Conservation (phyloP, 92 coral and sea anemone genomes). For the Desmophyllum pertusum region DNA sequence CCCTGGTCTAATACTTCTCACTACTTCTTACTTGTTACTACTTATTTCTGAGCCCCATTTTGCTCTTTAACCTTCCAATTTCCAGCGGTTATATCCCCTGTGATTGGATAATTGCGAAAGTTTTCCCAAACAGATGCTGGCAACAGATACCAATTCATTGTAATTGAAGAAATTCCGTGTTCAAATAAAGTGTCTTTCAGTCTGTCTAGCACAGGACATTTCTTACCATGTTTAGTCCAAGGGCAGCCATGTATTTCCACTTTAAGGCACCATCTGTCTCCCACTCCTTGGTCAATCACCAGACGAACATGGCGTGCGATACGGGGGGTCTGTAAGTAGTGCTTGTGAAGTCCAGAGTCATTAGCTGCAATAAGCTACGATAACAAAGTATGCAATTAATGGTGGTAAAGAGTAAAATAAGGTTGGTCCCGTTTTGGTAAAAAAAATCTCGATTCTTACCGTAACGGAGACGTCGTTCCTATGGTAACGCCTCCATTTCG, state of each 20-base stretch:
- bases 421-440: background rate
- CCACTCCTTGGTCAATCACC: constrained; percentile 68
- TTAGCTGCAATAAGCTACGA: constrained; percentile 55
- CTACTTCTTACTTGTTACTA: too few species aligned
- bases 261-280: constrained; percentile 78
- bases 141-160: too few species aligned
- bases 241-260: constrained; percentile 90
- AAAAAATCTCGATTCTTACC: constrained; percentile 50
- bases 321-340: constrained; percentile 73
- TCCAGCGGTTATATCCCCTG: too few species aligned
- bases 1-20: too few species aligned
- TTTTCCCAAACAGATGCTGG: too few species aligned
- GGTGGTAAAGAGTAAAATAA: too few species aligned
- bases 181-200: too few species aligned
- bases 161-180: too few species aligned
- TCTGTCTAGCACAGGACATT: too few species aligned
- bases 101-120: too few species aligned
- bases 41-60: too few species aligned
- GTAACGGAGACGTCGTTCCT: constrained; percentile 81
- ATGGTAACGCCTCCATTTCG: constrained; percentile 74
- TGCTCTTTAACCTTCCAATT: too few species aligned
- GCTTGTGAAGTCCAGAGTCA: constrained; percentile 47
- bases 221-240: constrained; percentile 80
- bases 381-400: background rate
- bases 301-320: constrained; percentile 87